These are phyloP conservation scores for Actinernus sp. DNA, from an alignment of 92 coral and sea anemone species.

Conservation along the genomic window DNA sequence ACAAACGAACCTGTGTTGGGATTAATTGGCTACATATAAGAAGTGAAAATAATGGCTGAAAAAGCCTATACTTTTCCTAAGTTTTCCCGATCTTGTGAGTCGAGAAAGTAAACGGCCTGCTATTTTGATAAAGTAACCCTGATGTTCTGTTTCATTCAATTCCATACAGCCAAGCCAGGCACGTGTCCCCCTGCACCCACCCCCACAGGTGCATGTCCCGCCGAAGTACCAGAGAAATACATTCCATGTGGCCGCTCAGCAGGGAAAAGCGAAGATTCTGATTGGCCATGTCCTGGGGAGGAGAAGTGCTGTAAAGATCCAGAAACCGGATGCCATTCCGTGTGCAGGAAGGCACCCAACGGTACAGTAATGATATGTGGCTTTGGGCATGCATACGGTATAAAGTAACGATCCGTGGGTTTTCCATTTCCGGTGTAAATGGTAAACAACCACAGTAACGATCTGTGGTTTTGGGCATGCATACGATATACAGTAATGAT, in stretches of 20 bases:
- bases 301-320: constrained; percentile 69
- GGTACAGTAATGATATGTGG: constrained; percentile 20
- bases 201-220: constrained; percentile 17
- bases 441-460: no score
- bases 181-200: constrained; percentile 44
- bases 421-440: no score
- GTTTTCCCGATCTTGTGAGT: no score
- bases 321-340: constrained; percentile 35
- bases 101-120: no score
- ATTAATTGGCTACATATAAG: no score
- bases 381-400: neutral
- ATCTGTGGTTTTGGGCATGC: no score
- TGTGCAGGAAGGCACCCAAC: constrained; percentile 40
- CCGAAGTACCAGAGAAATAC: constrained; percentile 9
- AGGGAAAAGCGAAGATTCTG: constrained; percentile 28
- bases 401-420: neutral
- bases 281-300: constrained; percentile 83
- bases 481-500: no score
- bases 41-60: no score
- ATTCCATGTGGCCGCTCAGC: constrained; percentile 50
- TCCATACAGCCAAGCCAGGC: constrained; percentile 73
- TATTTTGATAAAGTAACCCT: no score
- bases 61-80: no score
- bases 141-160: no score
- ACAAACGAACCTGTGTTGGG: no score